Evolutionary conservation across 2,888 invertebrate species (phyloP).

Genomic region (Deilephila elpenor): DNA sequence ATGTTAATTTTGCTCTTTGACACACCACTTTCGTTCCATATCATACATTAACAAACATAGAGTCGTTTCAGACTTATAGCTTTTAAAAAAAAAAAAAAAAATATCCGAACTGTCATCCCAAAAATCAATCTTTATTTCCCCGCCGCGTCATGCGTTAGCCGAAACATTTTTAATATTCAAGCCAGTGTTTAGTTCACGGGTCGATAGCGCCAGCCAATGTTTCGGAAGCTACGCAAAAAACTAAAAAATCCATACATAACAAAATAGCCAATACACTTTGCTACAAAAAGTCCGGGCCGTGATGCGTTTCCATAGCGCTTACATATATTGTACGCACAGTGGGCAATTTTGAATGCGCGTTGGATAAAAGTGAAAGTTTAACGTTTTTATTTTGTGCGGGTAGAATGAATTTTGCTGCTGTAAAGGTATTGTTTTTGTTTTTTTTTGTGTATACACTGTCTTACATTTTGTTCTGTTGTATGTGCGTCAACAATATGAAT

Average conservation of each 20-base stretch:
- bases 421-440: not conserved
- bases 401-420: not conserved
- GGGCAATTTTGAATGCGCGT: conserved; percentile 18
- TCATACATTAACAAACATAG: too few species aligned
- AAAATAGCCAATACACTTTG: conserved; percentile 57
- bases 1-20: too few species aligned
- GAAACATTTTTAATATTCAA: conserved; percentile 67
- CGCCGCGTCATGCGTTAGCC: conserved; percentile 36
- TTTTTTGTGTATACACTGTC: not conserved
- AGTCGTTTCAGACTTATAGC: too few species aligned
- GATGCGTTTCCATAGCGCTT: conserved; percentile 45
- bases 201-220: conserved; percentile 55
- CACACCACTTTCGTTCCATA: too few species aligned
- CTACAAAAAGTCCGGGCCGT: conserved; percentile 50
- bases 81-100: not conserved
- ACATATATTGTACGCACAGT: conserved; percentile 41
- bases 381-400: not conserved
- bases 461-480: not conserved
- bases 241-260: conserved; percentile 50
- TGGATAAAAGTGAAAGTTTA: conserved; percentile 13
- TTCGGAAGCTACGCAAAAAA: conserved; percentile 51
- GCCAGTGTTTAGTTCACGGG: conserved; percentile 61
- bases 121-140: conserved; percentile 40
- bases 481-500: not conserved
- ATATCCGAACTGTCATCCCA: conserved; percentile 11